Evolutionary conservation across 2,888 invertebrate genomes (phyloP).

Genomic region (Itoplectis maculator): DNA sequence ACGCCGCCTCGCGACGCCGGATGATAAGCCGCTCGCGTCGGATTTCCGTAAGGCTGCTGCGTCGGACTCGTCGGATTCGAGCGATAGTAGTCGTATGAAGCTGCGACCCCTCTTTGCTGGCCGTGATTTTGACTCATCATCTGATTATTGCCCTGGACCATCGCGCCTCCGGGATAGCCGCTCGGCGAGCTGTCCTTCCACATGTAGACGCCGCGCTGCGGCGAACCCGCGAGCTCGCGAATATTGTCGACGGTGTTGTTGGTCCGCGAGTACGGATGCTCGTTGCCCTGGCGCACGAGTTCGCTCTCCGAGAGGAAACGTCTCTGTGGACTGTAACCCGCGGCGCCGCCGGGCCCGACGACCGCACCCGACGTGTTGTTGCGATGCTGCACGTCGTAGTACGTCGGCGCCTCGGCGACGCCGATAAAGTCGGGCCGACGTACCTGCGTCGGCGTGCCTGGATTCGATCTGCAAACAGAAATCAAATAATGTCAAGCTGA

Average conservation of each 20-base stretch:
- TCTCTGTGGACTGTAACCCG: conserved; percentile 83
- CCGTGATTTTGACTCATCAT: conserved; percentile 67
- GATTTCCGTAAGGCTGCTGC: conserved; percentile 83
- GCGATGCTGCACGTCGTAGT: conserved; percentile 83
- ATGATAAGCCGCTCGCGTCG: conserved; percentile 86
- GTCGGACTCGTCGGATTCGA: conserved; percentile 92
- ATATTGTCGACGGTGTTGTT: conserved; percentile 94
- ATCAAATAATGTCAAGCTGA: not conserved
- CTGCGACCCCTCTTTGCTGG: too few species aligned
- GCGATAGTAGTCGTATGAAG: conserved; percentile 87
- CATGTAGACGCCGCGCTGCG: conserved; percentile 92
- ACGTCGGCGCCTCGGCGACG: conserved; percentile 85
- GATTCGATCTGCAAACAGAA: conserved; percentile 91
- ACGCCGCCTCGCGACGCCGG: conserved; percentile 89
- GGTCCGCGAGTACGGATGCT: conserved; percentile 88
- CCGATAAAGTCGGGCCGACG: conserved; percentile 95
- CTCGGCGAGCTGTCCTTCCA: conserved; percentile 92
- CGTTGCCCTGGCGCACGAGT: conserved; percentile 79
- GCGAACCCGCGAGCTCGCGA: conserved; percentile 94
- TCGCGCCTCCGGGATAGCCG: conserved; percentile 80
- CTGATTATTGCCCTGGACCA: conserved; percentile 68
- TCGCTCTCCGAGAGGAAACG: conserved; percentile 92
- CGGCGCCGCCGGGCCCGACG: conserved; percentile 69
- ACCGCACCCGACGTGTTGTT: conserved; percentile 62
- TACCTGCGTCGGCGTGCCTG: conserved; percentile 96